Evolutionary conservation across 1,140 invertebrate species (phyloP).

Genomic region (Andrena cerasifolii): DNA sequence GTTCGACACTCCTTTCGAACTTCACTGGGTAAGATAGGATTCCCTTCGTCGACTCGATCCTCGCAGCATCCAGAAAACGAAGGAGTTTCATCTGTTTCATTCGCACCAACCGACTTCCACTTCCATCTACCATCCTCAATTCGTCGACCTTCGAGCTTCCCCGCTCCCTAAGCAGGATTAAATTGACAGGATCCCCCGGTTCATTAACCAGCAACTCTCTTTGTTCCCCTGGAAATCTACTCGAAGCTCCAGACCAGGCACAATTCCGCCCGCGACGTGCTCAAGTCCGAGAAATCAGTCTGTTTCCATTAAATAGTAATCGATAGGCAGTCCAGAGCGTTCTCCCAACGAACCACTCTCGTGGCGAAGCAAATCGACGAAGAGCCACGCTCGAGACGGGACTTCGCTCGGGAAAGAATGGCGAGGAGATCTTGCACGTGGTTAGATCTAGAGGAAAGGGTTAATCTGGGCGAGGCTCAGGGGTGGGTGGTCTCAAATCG

Average conservation of each 20-base stretch:
- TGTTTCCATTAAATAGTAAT: conserved; percentile 1
- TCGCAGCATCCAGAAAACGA: no score
- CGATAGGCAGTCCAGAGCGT: neutral
- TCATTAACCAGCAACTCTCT: no score
- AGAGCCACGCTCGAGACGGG: no score
- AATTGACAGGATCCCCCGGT: no score
- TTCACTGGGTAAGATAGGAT: conserved; percentile 44
- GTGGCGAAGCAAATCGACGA: neutral
- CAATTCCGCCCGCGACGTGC: no score
- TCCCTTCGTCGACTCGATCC: neutral
- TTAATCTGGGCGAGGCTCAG: neutral
- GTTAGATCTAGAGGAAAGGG: neutral
- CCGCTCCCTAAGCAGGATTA: no score
- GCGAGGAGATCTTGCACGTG: neutral
- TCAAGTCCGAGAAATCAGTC: conserved; percentile 27
- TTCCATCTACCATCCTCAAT: no score
- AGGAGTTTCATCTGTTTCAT: no score
- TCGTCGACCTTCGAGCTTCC: no score
- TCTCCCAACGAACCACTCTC: neutral
- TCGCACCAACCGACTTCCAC: no score
- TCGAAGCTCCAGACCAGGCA: no score
- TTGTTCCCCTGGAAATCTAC: no score
- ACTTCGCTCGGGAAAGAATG: neutral
- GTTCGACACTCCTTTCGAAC: conserved; percentile 48
- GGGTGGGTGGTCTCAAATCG: conserved; percentile 60